These are phyloP conservation scores for Acropternis orthonyx DNA, from an alignment of 2,797 vertebrate species.

Conservation along the genomic window DNA sequence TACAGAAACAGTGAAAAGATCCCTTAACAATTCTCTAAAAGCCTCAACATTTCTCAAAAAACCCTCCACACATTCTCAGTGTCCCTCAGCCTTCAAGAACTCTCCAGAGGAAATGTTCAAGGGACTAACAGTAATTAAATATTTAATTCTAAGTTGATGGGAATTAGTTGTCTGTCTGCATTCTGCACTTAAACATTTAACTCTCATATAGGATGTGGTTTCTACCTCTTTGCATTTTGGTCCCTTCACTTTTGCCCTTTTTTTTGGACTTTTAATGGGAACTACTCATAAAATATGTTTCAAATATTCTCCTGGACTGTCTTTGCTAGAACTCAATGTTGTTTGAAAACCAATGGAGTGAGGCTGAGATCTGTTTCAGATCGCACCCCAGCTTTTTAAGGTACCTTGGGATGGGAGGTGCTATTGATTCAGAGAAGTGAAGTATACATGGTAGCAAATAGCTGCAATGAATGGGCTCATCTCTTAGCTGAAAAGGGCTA, in stretches of 20 bases:
- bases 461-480: neutral
- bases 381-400: neutral
- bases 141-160: neutral
- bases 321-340: neutral
- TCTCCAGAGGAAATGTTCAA: neutral
- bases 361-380: neutral
- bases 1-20: neutral
- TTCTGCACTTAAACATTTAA: neutral
- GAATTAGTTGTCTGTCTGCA: neutral
- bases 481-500: neutral
- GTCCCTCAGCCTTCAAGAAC: neutral
- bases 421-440: neutral
- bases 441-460: neutral
- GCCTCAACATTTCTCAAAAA: neutral
- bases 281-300: neutral
- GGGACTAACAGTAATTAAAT: neutral
- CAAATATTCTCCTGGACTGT: neutral
- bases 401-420: neutral
- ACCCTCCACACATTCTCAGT: fast-evolving
- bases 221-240: neutral
- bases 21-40: neutral
- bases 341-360: neutral
- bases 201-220: neutral
- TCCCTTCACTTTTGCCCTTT: neutral
- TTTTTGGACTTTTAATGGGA: neutral